Percentiles rank a stretch among this genome's conserved stretches.
These are phyloP conservation scores for Myotis davidii DNA, from an alignment of 2,113 vertebrate genomes.

Conservation along the genomic window DNA sequence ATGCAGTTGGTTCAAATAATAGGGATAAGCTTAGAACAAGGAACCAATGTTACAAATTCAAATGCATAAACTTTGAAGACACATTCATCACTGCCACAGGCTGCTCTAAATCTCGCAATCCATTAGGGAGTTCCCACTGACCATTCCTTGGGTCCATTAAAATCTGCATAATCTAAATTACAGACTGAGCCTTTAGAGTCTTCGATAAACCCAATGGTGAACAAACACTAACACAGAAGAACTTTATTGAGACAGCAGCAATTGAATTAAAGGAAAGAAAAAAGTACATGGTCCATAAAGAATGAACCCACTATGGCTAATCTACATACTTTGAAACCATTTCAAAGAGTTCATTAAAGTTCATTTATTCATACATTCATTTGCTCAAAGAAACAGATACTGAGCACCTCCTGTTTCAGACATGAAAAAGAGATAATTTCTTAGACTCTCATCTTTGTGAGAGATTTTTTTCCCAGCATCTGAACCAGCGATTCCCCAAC, in stretches of 20 bases:
- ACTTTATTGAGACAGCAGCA: not conserved
- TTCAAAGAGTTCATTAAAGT: not conserved
- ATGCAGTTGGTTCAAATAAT: not conserved
- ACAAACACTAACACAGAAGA: not conserved
- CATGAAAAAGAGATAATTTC: not conserved
- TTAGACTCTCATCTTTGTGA: not conserved
- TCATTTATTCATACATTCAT: not conserved
- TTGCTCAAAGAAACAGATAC: not conserved
- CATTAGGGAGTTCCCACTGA: not conserved
- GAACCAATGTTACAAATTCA: not conserved
- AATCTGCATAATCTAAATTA: not conserved
- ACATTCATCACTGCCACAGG: not conserved
- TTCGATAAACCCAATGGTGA: not conserved
- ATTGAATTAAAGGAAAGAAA: not conserved
- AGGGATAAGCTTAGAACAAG: not conserved
- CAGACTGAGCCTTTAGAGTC: not conserved
- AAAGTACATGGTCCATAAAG: not conserved
- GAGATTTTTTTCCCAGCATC: not conserved
- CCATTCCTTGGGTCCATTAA: not conserved
- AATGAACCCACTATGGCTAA: not conserved
- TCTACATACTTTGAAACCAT: not conserved
- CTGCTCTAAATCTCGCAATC: not conserved
- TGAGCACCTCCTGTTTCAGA: not conserved
- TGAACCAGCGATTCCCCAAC: not conserved
- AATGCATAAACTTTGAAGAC: not conserved